Evolutionary conservation across 1,140 invertebrate genomes (phyloP).

Genomic region (Schlechtendalia chinensis): DNA sequence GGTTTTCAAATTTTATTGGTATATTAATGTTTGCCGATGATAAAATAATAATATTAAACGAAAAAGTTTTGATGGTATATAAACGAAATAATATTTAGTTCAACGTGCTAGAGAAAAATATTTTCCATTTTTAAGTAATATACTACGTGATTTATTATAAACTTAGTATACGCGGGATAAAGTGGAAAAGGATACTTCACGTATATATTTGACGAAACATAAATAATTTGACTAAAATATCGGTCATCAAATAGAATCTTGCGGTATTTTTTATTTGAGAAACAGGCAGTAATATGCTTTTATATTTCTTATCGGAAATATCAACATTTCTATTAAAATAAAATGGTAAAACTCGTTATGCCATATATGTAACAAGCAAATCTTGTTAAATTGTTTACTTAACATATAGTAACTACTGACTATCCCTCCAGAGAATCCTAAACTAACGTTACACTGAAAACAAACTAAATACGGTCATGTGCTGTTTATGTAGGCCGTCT

Average conservation of each 20-base stretch:
- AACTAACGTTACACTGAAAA: background rate
- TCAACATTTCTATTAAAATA: constrained; percentile 14
- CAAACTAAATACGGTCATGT: background rate
- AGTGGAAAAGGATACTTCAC: background rate
- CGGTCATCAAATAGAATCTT: background rate
- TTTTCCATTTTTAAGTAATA: background rate
- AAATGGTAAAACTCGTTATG: background rate
- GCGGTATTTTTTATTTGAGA: background rate
- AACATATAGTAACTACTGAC: background rate
- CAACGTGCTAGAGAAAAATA: background rate
- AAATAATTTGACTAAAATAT: background rate
- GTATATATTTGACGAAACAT: background rate
- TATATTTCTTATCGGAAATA: constrained; percentile 13
- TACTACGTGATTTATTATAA: background rate
- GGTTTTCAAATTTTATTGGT: background rate
- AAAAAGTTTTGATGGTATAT: background rate
- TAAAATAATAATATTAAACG: background rate
- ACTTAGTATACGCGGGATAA: background rate
- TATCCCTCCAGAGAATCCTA: background rate
- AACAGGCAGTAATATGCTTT: constrained; percentile 9
- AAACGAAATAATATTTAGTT: background rate
- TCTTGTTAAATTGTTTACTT: constrained; percentile 2
- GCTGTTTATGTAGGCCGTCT: background rate
- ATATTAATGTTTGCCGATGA: background rate
- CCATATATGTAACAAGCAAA: background rate